Base-by-base conservation (phyloP, 53 echinoderm and acorn worm species). In the Astropecten irregularis region DNA sequence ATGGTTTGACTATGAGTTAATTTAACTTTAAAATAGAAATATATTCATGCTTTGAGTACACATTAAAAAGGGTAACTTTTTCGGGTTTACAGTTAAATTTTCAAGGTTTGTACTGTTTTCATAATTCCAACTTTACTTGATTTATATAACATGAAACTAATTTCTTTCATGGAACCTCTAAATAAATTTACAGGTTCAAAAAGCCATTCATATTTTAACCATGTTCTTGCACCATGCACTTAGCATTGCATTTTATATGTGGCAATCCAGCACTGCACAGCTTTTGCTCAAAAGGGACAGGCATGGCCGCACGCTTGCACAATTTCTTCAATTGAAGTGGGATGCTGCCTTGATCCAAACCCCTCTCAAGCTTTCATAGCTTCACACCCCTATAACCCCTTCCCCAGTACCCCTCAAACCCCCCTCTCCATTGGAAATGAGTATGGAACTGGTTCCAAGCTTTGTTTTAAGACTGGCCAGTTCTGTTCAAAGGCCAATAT, bases 241-340 rank as follows among this genome's bases (percentile, higher is more conserved):
- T 79, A 79, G 62, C 79, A 79, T 79, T 79, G 79, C 61, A 79
- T 79, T 42, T 42, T 30, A 61, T 79, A 79, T 79, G 79, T 79
- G 29, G 30, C 79, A 79, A 79, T 60, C 33, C 77, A 79, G 79
- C 79, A 79, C 79, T 79, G 79, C 79, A 79, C 79, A 79, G 79
- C 79, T 79, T 61, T 79, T 61, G 33, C 61, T 46, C 22, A n/a
- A 40, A 57, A 60, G 62, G 62, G 60, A 79, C 60, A 62, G 79
- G 79, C 79, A 79, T 79, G 79, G 79, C 61, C 79, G 79, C 79
- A 79, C 79, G 79, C 62, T 79, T 73, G 76, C 74, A 70, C 76
- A 85, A 76, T 85, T 85, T 85, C 86, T 85, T 85, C 86, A 85
- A 85, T 85, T 85, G 74, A 85, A 76, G 46, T 66, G 42, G 74